Evolutionary conservation across 2,113 vertebrate species (phyloP).

Genomic region (Malaclemys terrapin): DNA sequence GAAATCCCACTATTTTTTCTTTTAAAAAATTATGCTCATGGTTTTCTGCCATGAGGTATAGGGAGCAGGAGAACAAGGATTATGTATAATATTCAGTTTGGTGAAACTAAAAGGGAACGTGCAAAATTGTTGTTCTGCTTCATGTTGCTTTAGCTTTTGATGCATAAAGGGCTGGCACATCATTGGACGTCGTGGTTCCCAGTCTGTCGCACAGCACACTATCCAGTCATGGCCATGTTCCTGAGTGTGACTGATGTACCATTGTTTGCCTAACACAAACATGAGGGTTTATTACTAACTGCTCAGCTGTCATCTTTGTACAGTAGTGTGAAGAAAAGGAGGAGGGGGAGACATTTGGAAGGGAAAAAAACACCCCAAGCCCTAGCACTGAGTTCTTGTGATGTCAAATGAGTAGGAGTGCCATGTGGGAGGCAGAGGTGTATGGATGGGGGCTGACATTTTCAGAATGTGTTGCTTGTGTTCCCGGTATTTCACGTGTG

Average conservation of each 20-base stretch:
- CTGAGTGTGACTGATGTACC: not conserved
- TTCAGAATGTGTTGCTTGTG: slow-evolving; percentile 27
- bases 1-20: not conserved
- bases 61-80: not conserved
- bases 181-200: not conserved
- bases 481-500: slow-evolving; percentile 25
- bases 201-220: not conserved
- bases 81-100: not conserved
- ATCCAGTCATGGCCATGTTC: not conserved
- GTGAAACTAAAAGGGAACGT: not conserved
- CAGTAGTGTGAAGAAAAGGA: not conserved
- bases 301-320: not conserved
- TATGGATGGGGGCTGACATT: slow-evolving; percentile 37
- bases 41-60: not conserved
- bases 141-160: not conserved
- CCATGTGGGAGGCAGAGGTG: not conserved
- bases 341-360: not conserved
- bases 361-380: not conserved
- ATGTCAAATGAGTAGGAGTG: slow-evolving; percentile 40
- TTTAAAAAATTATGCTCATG: not conserved
- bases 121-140: not conserved
- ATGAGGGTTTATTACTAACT: slow-evolving; percentile 15
- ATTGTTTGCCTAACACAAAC: not conserved
- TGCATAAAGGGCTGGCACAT: not conserved
- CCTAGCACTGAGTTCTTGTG: not conserved